phyloP scores from a whole-genome alignment of 2,888 invertebrate genomes.

The Molorchus minor region DNA sequence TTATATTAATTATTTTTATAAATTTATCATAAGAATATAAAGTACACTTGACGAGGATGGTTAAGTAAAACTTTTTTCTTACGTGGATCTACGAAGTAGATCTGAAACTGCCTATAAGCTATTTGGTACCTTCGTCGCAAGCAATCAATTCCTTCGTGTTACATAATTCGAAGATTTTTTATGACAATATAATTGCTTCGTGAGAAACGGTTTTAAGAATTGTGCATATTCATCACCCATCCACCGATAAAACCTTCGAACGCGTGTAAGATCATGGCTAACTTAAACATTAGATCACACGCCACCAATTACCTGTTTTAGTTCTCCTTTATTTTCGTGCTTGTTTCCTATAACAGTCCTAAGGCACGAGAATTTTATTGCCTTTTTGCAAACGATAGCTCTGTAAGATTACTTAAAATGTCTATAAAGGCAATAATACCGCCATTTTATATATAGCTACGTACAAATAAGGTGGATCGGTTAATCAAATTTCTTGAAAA shows the following conservation, averaged over 20 bases:
- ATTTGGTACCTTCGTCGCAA: not conserved
- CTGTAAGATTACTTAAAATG: constrained; percentile 29
- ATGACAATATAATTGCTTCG: constrained; percentile 25
- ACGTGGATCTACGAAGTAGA: too few species aligned
- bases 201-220: constrained; percentile 33
- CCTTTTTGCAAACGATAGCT: constrained; percentile 35
- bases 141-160: constrained; percentile 6
- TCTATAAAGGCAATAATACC: constrained; percentile 23
- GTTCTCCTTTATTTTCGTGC: constrained; percentile 38
- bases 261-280: constrained; percentile 45
- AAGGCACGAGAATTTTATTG: constrained; percentile 39
- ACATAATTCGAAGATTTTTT: constrained; percentile 7
- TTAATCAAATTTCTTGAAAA: too few species aligned
- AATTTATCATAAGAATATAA: too few species aligned
- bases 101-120: too few species aligned
- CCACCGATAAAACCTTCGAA: constrained; percentile 37
- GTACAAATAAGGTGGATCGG: too few species aligned
- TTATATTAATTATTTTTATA: too few species aligned
- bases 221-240: constrained; percentile 29
- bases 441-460: not conserved
- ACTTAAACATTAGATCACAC: constrained; percentile 45
- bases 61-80: too few species aligned
- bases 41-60: too few species aligned
- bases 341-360: constrained; percentile 37
- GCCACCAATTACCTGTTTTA: constrained; percentile 46